Evolutionary conservation across 2,888 invertebrate genomes (phyloP).

Genomic region (Himalopsyche anomala): DNA sequence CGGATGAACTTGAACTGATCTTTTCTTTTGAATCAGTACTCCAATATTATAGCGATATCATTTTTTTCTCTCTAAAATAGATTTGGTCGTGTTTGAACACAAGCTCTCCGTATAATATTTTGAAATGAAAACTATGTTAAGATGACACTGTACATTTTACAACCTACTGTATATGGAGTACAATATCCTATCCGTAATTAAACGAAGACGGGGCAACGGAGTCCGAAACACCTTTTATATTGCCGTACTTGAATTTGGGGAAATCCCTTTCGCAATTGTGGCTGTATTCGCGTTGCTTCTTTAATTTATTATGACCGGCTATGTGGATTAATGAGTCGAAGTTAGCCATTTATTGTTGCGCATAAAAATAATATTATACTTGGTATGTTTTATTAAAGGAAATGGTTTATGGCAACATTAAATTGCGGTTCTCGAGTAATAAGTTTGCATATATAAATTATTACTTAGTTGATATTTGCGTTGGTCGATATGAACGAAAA

Average conservation of each 20-base stretch:
- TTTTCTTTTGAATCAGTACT: no score
- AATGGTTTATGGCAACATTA: background rate
- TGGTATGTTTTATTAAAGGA: background rate
- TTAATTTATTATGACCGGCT: conserved; percentile 26
- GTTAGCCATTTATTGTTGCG: conserved; percentile 14
- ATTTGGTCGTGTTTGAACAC: no score
- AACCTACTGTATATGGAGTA: conserved; percentile 45
- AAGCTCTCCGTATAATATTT: no score
- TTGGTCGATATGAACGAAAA: no score
- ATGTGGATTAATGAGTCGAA: conserved; percentile 20
- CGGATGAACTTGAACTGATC: no score
- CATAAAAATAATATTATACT: background rate
- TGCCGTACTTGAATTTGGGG: conserved; percentile 43
- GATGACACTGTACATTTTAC: background rate
- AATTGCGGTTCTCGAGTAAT: no score
- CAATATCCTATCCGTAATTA: conserved; percentile 58
- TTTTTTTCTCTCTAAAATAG: no score
- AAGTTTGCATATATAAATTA: no score
- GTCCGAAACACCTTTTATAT: conserved; percentile 49
- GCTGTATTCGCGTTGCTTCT: conserved; percentile 23
- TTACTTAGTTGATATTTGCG: no score
- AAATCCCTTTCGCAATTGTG: conserved; percentile 43
- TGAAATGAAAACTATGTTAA: no score
- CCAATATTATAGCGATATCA: no score
- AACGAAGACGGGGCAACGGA: conserved; percentile 54